Conservation (phyloP, 2,888 invertebrate genomes). For the Amiota minor region DNA sequence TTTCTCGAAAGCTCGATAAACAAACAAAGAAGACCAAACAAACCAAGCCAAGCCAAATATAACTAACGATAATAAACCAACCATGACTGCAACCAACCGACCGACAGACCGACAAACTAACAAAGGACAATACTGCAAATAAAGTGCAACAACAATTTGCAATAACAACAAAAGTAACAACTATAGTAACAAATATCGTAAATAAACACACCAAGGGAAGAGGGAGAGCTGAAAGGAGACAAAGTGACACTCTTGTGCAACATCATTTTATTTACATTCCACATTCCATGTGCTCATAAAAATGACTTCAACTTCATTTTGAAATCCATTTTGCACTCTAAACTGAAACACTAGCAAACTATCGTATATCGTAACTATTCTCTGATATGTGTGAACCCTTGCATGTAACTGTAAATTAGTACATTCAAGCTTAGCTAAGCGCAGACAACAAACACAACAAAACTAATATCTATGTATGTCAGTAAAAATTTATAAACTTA, state of each 20-base stretch:
- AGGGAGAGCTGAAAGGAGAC: neutral
- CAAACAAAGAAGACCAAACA: too few species aligned
- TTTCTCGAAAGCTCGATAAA: too few species aligned
- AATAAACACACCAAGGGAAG: conserved; percentile 7
- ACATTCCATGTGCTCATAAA: conserved; percentile 53
- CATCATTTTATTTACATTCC: conserved; percentile 41
- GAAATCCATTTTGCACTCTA: conserved; percentile 1
- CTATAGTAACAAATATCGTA: neutral
- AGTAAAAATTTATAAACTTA: too few species aligned
- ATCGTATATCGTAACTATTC: too few species aligned
- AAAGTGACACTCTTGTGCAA: neutral
- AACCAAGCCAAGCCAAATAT: too few species aligned
- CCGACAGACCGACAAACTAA: neutral
- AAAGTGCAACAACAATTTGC: conserved; percentile 9
- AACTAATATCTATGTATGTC: neutral
- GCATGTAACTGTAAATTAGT: conserved; percentile 15
- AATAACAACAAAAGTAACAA: neutral
- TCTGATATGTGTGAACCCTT: neutral
- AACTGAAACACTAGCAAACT: neutral
- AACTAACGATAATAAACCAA: too few species aligned
- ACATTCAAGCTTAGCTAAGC: conserved; percentile 14
- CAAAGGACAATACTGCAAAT: conserved; percentile 11
- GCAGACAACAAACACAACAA: neutral
- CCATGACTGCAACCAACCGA: too few species aligned
- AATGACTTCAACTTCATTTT: conserved; percentile 53